Evolutionary conservation across 2,888 invertebrate species (phyloP), one percentile per base, ranked within the genome.

Genomic region (Darwinula stevensoni): DNA sequence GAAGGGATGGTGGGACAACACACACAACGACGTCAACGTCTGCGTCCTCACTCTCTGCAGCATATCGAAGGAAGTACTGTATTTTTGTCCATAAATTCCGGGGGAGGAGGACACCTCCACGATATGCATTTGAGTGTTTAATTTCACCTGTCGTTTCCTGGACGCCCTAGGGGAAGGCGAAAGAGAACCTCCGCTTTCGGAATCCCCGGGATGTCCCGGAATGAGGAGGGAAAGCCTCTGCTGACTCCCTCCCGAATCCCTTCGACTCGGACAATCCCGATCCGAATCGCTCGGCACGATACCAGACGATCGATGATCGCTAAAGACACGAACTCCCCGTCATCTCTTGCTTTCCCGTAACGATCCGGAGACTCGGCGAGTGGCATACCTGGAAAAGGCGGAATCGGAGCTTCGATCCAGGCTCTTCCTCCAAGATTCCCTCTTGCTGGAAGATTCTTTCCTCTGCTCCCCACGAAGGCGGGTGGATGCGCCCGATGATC

Each of bases 1-100:
- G 58, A 99, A 97, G 22, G 94, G 91, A 60, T 99, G 94, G 61
- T 99, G 97, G 38, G 91, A 91, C 35, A 99, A 63, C 42, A 99
- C 66, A 57, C 97, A 99, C 35, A 99, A 59, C 31, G 94, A 91
- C 26, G 97, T 97, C 41, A 97, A 57, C 11, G 91, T 86, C 52
- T 86, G 80, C 54, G 78, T 86, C 43, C 80, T 63, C 41, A 75
- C 59, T 44, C 73, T 65, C 65, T 72, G 63, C 27, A 60, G 61
- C 40, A 46, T 47, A 40, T 6, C 6, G 22, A 18, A 18, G n/a
- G n/a, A n/a, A n/a, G n/a, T n/a, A n/a, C n/a, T n/a, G n/a, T n/a
- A n/a, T n/a, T n/a, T n/a, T n/a, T n/a, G n/a, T n/a, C n/a, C n/a
- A n/a, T n/a, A n/a, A n/a, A n/a, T n/a, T n/a, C n/a, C n/a, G n/a